Evolutionary conservation across 2,888 invertebrate genomes (phyloP).

Genomic region (Parapristionchus giblindavisi): DNA sequence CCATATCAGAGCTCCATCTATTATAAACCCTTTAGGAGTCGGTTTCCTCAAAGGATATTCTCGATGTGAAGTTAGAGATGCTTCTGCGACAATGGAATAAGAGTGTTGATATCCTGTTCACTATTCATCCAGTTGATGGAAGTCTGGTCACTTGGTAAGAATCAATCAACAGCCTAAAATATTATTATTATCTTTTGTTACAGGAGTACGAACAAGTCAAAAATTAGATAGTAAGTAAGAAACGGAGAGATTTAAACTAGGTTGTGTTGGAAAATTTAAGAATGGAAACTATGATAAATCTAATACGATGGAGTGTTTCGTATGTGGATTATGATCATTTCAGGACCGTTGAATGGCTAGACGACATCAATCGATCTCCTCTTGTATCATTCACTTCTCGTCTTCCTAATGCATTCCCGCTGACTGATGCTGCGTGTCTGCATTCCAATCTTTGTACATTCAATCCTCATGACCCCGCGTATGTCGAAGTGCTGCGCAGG

Average conservation of each 20-base stretch:
- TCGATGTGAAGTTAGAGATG: slow-evolving; percentile 85
- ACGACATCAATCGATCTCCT: slow-evolving; percentile 94
- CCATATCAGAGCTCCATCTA: too few species aligned
- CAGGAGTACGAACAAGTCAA: too few species aligned
- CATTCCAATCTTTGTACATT: slow-evolving; percentile 89
- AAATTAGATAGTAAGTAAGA: too few species aligned
- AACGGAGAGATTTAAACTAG: too few species aligned
- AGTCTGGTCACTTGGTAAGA: slow-evolving; percentile 93
- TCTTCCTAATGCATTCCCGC: slow-evolving; percentile 81
- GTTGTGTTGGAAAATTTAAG: too few species aligned
- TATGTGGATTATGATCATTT: too few species aligned
- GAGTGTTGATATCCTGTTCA: slow-evolving; percentile 92
- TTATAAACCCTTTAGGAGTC: slow-evolving; percentile 42
- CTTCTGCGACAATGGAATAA: slow-evolving; percentile 96
- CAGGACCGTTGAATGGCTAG: slow-evolving; percentile 95
- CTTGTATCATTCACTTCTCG: slow-evolving; percentile 97
- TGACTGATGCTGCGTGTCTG: slow-evolving; percentile 78
- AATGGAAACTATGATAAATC: too few species aligned
- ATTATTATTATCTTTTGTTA: too few species aligned
- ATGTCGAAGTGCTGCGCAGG: slow-evolving; percentile 61
- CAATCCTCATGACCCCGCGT: slow-evolving; percentile 77
- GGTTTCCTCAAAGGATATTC: slow-evolving; percentile 65
- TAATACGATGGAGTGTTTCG: too few species aligned
- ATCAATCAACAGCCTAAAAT: too few species aligned
- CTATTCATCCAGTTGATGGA: slow-evolving; percentile 97